Percentiles rank a stretch among this genome's conserved stretches.
Conservation (phyloP, 2,113 vertebrate species). For the Kryptolebias marmoratus region DNA sequence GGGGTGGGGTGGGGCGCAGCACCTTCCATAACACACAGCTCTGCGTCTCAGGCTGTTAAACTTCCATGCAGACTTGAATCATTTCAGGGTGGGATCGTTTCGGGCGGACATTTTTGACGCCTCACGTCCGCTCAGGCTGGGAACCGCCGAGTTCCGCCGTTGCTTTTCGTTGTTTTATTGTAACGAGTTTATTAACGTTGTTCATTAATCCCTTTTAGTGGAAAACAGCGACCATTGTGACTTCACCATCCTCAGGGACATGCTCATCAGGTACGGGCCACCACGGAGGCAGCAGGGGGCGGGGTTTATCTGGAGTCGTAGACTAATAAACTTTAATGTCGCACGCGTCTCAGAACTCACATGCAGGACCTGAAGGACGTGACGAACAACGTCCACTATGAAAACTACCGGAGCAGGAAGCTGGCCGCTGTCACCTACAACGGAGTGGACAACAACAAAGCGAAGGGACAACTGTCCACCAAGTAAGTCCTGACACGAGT, state of each 20-base stretch:
- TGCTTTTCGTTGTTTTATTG: not conserved
- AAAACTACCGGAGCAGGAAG: slow-evolving; percentile 98
- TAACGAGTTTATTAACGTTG: too few species aligned
- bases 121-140: too few species aligned
- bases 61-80: too few species aligned
- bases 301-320: too few species aligned
- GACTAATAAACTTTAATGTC: too few species aligned
- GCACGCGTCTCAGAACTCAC: slow-evolving; percentile 85
- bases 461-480: slow-evolving; percentile 91
- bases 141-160: too few species aligned
- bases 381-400: slow-evolving; percentile 99
- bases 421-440: slow-evolving; percentile 97
- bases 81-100: too few species aligned
- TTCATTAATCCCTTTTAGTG: slow-evolving; percentile 76
- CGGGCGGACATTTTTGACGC: too few species aligned
- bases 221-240: slow-evolving; percentile 98
- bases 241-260: slow-evolving; percentile 98
- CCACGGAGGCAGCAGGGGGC: too few species aligned
- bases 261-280: slow-evolving; percentile 93
- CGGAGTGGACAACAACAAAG: slow-evolving; percentile 96
- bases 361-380: slow-evolving; percentile 99
- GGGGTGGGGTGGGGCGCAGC: too few species aligned
- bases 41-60: too few species aligned
- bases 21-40: too few species aligned
- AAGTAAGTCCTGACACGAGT: slow-evolving; percentile 84